Conservation (phyloP, 2,888 invertebrate genomes). For the Drepanosiphum platanoidis region DNA sequence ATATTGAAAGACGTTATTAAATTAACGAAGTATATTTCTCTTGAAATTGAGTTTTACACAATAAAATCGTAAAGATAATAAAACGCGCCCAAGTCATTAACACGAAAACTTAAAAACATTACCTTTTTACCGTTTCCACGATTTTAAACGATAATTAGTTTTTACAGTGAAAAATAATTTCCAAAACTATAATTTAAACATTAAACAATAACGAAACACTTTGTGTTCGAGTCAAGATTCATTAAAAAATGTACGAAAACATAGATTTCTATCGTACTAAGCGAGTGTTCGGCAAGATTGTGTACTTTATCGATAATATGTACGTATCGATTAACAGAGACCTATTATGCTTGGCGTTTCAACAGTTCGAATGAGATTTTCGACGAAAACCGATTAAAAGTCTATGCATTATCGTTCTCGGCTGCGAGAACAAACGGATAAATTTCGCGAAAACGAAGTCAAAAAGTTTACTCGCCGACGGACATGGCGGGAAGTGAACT, state of each 20-base stretch:
- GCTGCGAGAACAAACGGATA: no score
- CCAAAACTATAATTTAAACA: not conserved
- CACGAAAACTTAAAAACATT: not conserved
- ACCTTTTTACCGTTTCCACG: not conserved
- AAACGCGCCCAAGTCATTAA: constrained; percentile 6
- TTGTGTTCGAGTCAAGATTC: not conserved
- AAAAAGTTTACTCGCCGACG: no score
- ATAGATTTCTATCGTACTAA: no score
- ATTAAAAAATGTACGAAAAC: not conserved
- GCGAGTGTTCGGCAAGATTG: no score
- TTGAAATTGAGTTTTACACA: not conserved
- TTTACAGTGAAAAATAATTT: not conserved
- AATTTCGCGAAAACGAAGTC: no score
- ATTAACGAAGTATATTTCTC: not conserved
- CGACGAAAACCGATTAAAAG: no score
- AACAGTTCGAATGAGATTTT: no score
- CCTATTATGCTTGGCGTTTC: no score
- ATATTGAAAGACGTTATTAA: constrained; percentile 3
- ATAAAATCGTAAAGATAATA: not conserved
- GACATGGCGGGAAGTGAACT: no score
- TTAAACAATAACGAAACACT: not conserved
- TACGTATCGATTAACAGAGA: no score
- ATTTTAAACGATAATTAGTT: not conserved
- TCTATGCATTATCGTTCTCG: no score
- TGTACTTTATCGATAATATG: no score